phyloP scores from a whole-genome alignment of 2,888 invertebrate species.

The Conops quadrifasciatus region DNA sequence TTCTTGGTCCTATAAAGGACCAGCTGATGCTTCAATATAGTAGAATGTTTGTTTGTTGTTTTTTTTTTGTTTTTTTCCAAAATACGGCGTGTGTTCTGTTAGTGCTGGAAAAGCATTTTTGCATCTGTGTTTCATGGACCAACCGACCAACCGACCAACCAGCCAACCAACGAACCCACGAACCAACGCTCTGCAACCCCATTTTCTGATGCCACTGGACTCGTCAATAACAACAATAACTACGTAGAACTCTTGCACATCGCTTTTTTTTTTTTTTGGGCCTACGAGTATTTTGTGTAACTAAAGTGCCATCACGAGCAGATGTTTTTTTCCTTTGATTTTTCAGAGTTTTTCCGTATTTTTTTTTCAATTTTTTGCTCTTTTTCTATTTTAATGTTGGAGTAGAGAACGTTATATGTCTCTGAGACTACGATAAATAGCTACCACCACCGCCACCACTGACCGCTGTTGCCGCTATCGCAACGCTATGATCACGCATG shows the following conservation, averaged over 20 bases:
- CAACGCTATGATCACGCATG: background rate
- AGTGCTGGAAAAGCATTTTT: slow-evolving; percentile 15
- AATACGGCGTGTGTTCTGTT: slow-evolving; percentile 21
- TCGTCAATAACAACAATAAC: slow-evolving; percentile 34
- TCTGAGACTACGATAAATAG: background rate
- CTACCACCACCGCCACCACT: slow-evolving; percentile 9
- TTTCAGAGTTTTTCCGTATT: slow-evolving; percentile 35
- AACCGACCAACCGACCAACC: no score
- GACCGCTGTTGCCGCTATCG: background rate
- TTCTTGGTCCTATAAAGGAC: no score
- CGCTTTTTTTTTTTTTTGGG: slow-evolving; percentile 17
- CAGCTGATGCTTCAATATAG: no score
- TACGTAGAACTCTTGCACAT: slow-evolving; percentile 33
- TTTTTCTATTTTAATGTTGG: slow-evolving; percentile 34
- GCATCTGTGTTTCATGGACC: slow-evolving; percentile 18
- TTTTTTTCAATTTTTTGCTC: slow-evolving; percentile 39
- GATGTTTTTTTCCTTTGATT: slow-evolving; percentile 56
- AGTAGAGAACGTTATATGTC: background rate
- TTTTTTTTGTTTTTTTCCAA: slow-evolving; percentile 3
- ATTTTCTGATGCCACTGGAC: slow-evolving; percentile 31
- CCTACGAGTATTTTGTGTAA: slow-evolving; percentile 40
- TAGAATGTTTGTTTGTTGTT: background rate
- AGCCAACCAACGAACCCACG: no score
- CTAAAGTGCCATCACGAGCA: slow-evolving; percentile 62
- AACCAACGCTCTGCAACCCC: slow-evolving; percentile 29